Base-by-base conservation (phyloP, 2,797 vertebrate genomes). In the Gallinago nigripennis region DNA sequence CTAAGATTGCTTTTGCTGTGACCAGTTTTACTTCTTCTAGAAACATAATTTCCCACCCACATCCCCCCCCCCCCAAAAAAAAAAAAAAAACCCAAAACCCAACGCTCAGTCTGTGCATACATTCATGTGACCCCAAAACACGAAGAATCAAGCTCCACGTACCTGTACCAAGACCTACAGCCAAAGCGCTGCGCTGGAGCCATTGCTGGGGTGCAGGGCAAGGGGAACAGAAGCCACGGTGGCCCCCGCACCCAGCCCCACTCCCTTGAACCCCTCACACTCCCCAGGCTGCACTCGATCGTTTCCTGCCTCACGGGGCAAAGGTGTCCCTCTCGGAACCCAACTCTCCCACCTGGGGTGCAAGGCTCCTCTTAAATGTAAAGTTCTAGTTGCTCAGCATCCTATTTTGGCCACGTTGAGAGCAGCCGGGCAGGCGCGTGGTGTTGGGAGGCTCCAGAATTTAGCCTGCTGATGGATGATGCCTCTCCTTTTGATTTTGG, bases 91-190 rank as follows among this genome's bases (percentile, higher is more conserved):
- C 23, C 54, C 56, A 14, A 61, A 12, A 41, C 8, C 45, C 66
- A 88, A 60, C 3, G 2, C 60, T 56, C 90, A 58, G 16, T 39
- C 82, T 78, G 60, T 79, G 69, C 68, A 69, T 82, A 94, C 78
- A 76, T 91, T 94, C 63, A 24, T 11, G 73, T 93, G 93, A 94
- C 12, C 1, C 82, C 53, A n/a, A 85, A 78, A 78, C 65, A 94
- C 77, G 69, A 89, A 75, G 41, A 93, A 25, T 33, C 69, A 63
- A 88, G 16, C 45, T 86, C 88, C 63, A 90, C 23, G 0, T 94
- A 86, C 91, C 87, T 94, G 69, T 9, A 78, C 73, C 94, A 86
- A 86, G 45, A 73, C n/a, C 82, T 86, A 85, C 75, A 66, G 77
- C 82, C 20, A 0, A 50, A 69, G 76, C 21, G 50, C 82, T 41